Base-by-base conservation (phyloP, 1,140 invertebrate species). In the Rhopalosiphum maidis region DNA sequence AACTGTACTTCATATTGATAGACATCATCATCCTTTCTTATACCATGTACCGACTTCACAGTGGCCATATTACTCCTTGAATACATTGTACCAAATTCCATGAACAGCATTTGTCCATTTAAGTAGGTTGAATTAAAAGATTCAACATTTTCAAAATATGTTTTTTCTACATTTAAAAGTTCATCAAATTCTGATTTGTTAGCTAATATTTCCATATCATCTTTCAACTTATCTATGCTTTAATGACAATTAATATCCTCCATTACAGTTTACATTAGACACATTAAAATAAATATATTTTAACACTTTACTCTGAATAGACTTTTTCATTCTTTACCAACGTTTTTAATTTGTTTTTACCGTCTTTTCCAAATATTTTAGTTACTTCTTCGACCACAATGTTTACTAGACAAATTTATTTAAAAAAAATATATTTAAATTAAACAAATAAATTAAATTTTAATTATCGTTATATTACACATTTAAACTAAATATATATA, bases 1-100 rank as follows among this genome's bases (percentile, higher is more conserved):
- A 93, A 48, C 9, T 86, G 82, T 18, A 93, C 91, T 55, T 93
- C 91, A 9, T 93, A 93, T 55, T 93, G 91, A 54, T 93, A 93
- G 25, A 41, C 23, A 21, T 37, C 35, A 37, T n/a, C 22, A 9
- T 83, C 48, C 21, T 43, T 25, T 0, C 43, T 86, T 21, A 86
- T 51, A 3, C 91, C 37, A 15, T 41, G 48, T 23, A 41, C 21
- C 2, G 91, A n/a, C 43, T 86, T 93, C 1, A 43, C 35, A 21
- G 91, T 93, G 2, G 37, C 48, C 35, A 93, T 2, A 46, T n/a
- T 21, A 43, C 48, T 93, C 21, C 11, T 93, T 5, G 77, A 85
- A 9, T 85, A 85, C 6, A 93, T 41, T 0, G 91, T 55, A n/a
- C 15, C 25, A 8, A 93, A 93, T 41, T 22, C 68, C 0, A 35